Evolutionary conservation across 2,113 vertebrate genomes (phyloP).

Genomic region (Podarcis cretensis): DNA sequence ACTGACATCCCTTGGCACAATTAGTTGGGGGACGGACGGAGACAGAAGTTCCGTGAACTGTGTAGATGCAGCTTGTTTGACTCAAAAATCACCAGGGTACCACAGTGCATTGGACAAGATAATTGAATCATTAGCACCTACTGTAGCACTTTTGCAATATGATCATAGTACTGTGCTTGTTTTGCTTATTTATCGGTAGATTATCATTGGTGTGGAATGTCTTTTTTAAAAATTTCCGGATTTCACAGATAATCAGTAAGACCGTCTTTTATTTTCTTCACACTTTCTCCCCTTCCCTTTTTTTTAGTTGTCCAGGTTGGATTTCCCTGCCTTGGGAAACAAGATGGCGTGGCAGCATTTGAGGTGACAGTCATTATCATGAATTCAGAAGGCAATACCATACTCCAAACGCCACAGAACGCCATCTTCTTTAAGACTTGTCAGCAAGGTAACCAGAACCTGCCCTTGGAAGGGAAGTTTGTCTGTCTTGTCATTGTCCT

Average conservation of each 20-base stretch:
- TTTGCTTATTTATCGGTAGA: neutral
- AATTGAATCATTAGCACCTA: neutral
- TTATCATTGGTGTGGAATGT: neutral
- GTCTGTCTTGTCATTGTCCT: neutral
- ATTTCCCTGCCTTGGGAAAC: slow-evolving; percentile 89
- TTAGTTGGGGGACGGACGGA: neutral
- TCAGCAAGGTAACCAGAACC: slow-evolving; percentile 83
- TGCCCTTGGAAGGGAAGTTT: neutral
- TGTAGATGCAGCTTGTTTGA: neutral
- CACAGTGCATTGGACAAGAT: neutral
- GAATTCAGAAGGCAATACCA: slow-evolving; percentile 86
- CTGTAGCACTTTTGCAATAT: neutral
- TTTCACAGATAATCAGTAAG: slow-evolving; percentile 14
- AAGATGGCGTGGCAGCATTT: slow-evolving; percentile 90
- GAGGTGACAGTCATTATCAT: slow-evolving; percentile 88
- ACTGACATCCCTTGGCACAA: neutral
- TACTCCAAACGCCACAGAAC: slow-evolving; percentile 89
- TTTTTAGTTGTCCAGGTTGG: slow-evolving; percentile 87
- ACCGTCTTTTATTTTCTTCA: neutral
- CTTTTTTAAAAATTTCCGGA: neutral
- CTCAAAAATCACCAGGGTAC: neutral
- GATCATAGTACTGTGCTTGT: too few species aligned
- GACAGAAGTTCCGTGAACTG: too few species aligned
- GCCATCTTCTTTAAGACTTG: slow-evolving; percentile 95
- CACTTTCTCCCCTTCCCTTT: neutral